Evolutionary conservation across 2,888 invertebrate genomes (phyloP).

Genomic region (Heliconius ismenius): DNA sequence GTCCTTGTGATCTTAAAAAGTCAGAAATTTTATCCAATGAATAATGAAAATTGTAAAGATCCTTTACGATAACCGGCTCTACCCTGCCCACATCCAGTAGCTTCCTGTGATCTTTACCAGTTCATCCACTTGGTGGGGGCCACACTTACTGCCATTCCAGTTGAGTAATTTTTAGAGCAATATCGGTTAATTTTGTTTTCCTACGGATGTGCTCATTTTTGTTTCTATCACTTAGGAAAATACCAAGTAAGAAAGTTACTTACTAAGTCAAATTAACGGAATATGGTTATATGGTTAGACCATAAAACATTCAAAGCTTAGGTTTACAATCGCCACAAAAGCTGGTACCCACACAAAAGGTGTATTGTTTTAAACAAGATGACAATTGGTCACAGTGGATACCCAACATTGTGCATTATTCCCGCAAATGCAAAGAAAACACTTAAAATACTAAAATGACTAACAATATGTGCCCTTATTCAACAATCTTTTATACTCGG

Average conservation of each 20-base stretch:
- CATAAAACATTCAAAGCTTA: conserved; percentile 8
- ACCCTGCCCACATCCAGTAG: too few relatives aligned
- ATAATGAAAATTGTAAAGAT: too few relatives aligned
- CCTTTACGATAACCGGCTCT: too few relatives aligned
- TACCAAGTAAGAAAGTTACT: background rate
- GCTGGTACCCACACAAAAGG: conserved; percentile 19
- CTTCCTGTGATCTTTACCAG: background rate
- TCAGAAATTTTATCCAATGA: too few relatives aligned
- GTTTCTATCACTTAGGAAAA: background rate
- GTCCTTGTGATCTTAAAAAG: too few relatives aligned
- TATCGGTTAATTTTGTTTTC: background rate
- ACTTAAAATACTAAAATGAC: conserved; percentile 51
- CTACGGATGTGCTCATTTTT: background rate
- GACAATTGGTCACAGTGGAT: conserved; percentile 45
- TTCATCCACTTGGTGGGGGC: background rate
- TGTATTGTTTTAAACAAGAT: conserved; percentile 34
- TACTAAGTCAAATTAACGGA: background rate
- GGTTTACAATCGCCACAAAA: conserved; percentile 23
- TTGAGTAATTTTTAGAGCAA: too few relatives aligned
- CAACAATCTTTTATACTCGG: conserved; percentile 56
- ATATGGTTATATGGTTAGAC: background rate
- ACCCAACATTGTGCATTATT: conserved; percentile 42
- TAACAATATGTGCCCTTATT: conserved; percentile 55
- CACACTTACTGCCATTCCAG: too few relatives aligned
- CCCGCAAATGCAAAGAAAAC: conserved; percentile 45